A percentile compares a stretch with the other conserved stretches of the same genome.
These are phyloP conservation scores for Helicolenus hilgendorfi DNA, from an alignment of 2,797 vertebrate species.

Conservation along the genomic window DNA sequence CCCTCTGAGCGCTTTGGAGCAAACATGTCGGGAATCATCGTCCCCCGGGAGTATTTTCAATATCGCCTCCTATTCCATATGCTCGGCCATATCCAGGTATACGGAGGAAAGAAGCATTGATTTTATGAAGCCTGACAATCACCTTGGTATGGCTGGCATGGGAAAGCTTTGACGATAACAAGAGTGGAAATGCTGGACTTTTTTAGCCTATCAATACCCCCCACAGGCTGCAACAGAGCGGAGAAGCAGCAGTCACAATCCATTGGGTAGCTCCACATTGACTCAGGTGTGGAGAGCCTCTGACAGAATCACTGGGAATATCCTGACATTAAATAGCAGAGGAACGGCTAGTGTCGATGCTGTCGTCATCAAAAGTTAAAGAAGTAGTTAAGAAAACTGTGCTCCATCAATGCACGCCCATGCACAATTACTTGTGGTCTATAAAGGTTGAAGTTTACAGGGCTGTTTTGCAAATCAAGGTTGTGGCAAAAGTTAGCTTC, in stretches of 20 bases:
- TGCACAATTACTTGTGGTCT: conserved; percentile 20
- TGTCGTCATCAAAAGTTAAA: neutral
- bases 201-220: conserved; percentile 54
- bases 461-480: conserved; percentile 83
- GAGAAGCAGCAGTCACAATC: conserved; percentile 22
- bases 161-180: conserved; percentile 46
- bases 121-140: conserved; percentile 81
- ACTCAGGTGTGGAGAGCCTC: neutral
- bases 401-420: neutral
- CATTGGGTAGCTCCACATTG: neutral
- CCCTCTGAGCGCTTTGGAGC: conserved; percentile 60
- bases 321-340: neutral
- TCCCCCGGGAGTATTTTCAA: conserved; percentile 10
- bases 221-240: conserved; percentile 27
- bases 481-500: conserved; percentile 91
- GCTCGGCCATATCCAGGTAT: conserved; percentile 36
- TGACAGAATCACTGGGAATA: neutral
- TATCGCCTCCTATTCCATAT: conserved; percentile 46
- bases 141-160: conserved; percentile 29
- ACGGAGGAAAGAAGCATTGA: conserved; percentile 28
- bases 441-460: conserved; percentile 41
- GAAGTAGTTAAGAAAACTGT: neutral
- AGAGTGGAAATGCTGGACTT: conserved; percentile 52
- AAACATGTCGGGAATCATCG: conserved; percentile 68
- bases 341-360: neutral